phyloP scores from a whole-genome alignment of 2,888 invertebrate species.

The Plebejus anna region DNA sequence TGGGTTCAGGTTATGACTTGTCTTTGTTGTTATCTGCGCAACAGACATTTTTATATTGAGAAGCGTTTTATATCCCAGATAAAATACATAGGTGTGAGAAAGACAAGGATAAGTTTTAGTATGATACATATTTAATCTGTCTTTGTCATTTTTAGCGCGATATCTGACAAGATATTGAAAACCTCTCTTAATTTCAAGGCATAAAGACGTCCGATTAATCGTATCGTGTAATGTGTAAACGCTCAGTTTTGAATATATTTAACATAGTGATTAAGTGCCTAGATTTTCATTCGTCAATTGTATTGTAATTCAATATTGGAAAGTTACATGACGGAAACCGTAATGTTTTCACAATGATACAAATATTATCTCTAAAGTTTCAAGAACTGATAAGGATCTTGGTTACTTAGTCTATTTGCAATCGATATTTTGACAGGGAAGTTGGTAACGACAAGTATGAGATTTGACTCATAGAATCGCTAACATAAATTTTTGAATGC shows the following conservation, averaged over 20 bases:
- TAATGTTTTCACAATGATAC: background rate
- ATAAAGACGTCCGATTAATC: no score
- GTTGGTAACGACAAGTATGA: no score
- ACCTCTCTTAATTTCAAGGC: background rate
- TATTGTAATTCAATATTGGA: conserved; percentile 6
- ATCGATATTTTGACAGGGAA: background rate
- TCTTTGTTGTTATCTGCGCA: no score
- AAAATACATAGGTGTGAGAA: no score
- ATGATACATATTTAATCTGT: no score
- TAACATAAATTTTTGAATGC: no score
- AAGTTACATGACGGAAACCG: conserved; percentile 4
- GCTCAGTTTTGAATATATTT: conserved; percentile 10
- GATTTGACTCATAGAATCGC: no score
- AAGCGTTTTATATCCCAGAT: no score
- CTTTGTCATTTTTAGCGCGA: background rate
- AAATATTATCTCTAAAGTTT: background rate
- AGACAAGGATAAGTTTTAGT: no score
- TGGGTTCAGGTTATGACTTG: no score
- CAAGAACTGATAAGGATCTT: background rate
- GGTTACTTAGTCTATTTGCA: no score
- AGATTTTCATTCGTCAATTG: conserved; percentile 29
- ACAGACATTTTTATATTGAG: no score
- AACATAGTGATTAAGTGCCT: conserved; percentile 33
- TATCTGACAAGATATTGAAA: background rate
- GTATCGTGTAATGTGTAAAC: background rate